A percentile compares a stretch with the other conserved stretches of the same genome.
Conservation (phyloP, 1,140 invertebrate species). For the Conus ventricosus region DNA sequence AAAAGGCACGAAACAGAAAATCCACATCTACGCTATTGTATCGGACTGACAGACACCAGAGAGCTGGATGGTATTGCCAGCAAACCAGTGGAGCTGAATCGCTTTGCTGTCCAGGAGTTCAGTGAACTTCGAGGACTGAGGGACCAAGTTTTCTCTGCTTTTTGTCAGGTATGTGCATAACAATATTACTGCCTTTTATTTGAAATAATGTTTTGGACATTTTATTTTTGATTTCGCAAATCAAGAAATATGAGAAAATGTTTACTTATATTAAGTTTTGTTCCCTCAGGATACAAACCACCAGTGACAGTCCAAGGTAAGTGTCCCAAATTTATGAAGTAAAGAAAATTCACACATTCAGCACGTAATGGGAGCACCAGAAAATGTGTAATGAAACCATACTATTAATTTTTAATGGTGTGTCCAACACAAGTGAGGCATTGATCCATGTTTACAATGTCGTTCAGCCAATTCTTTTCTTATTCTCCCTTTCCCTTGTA, state of each 20-base stretch:
- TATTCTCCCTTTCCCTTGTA: no score
- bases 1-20: constrained; percentile 39
- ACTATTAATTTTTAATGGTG: no score
- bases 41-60: constrained; percentile 50
- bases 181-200: no score
- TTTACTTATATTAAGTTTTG: neutral
- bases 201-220: no score
- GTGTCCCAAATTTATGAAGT: no score
- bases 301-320: neutral
- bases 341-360: no score
- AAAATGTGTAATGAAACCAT: no score
- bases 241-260: neutral
- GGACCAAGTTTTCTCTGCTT: constrained; percentile 47
- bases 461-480: no score
- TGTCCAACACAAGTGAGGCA: no score
- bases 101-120: constrained; percentile 58
- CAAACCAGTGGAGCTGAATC: constrained; percentile 53
- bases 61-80: constrained; percentile 62
- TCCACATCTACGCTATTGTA: constrained; percentile 58
- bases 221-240: neutral
- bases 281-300: neutral
- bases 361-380: no score
- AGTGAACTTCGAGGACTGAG: constrained; percentile 51
- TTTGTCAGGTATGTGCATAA: constrained; percentile 35
- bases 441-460: no score